These are phyloP conservation scores for Trachymyrmex septentrionalis DNA, from an alignment of 1,140 invertebrate genomes.

Conservation along the genomic window DNA sequence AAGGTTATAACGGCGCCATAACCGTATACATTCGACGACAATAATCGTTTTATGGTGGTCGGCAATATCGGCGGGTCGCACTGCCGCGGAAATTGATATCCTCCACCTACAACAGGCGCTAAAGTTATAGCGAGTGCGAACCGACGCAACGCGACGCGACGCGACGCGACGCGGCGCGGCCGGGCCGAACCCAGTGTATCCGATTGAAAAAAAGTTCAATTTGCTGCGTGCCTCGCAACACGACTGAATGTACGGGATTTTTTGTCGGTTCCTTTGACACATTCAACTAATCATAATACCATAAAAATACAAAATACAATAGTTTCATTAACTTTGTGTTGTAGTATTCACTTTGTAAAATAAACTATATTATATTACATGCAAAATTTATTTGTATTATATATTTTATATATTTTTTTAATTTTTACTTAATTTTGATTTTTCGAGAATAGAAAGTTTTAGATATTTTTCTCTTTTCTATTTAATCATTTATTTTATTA, in stretches of 20 bases:
- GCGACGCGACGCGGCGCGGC: not conserved
- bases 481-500: too few relatives aligned
- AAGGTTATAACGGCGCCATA: slow-evolving; percentile 85
- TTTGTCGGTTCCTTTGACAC: not conserved
- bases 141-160: not conserved
- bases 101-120: slow-evolving; percentile 74
- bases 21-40: slow-evolving; percentile 86
- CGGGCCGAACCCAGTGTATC: not conserved
- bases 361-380: not conserved
- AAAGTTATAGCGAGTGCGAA: slow-evolving; percentile 69
- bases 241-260: slow-evolving; percentile 21
- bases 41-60: slow-evolving; percentile 85
- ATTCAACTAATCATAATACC: slow-evolving; percentile 15
- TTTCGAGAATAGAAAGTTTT: not conserved
- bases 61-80: slow-evolving; percentile 78
- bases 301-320: not conserved
- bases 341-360: not conserved
- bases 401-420: not conserved
- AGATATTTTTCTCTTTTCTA: not conserved
- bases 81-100: slow-evolving; percentile 73
- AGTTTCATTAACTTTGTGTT: not conserved
- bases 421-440: not conserved
- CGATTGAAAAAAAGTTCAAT: slow-evolving; percentile 54
- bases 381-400: not conserved
- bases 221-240: not conserved